Conservation (phyloP, 2,797 vertebrate genomes). For the Cyprinodon diabolis region DNA sequence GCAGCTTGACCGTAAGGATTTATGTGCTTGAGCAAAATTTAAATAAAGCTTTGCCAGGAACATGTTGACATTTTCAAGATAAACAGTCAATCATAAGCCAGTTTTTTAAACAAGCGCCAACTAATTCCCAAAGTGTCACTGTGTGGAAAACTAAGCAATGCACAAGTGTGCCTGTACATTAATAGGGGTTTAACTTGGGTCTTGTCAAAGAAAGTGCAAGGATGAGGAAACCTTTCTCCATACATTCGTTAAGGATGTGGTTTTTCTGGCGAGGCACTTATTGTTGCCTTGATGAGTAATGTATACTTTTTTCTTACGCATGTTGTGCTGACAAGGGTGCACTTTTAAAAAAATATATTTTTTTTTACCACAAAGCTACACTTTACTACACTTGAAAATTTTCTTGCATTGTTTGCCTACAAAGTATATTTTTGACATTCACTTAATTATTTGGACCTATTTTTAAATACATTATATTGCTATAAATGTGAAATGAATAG, state of each 20-base stretch:
- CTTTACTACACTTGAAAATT: neutral
- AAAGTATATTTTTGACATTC: neutral
- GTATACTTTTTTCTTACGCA: slow-evolving; percentile 2
- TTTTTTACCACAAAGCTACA: neutral
- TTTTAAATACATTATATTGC: neutral
- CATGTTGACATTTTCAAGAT: slow-evolving; percentile 19
- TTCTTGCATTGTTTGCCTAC: neutral
- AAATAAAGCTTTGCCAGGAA: slow-evolving; percentile 31
- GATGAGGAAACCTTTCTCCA: slow-evolving; percentile 5
- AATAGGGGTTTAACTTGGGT: neutral
- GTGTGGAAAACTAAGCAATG: slow-evolving; percentile 6
- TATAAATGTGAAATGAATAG: neutral
- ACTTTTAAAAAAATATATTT: neutral
- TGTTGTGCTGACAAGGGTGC: neutral
- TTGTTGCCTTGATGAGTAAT: slow-evolving; percentile 49
- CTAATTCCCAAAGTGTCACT: neutral
- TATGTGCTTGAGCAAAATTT: slow-evolving; percentile 20
- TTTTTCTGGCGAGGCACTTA: slow-evolving; percentile 59
- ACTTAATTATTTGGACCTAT: neutral
- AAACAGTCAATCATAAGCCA: slow-evolving; percentile 15
- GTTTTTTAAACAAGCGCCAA: slow-evolving; percentile 12
- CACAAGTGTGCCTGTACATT: neutral
- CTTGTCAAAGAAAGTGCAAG: neutral
- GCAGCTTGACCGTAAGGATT: slow-evolving; percentile 43
- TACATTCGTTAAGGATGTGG: slow-evolving; percentile 60